Base-by-base conservation (phyloP, 2,113 vertebrate genomes). In the Corvus moneduloides region DNA sequence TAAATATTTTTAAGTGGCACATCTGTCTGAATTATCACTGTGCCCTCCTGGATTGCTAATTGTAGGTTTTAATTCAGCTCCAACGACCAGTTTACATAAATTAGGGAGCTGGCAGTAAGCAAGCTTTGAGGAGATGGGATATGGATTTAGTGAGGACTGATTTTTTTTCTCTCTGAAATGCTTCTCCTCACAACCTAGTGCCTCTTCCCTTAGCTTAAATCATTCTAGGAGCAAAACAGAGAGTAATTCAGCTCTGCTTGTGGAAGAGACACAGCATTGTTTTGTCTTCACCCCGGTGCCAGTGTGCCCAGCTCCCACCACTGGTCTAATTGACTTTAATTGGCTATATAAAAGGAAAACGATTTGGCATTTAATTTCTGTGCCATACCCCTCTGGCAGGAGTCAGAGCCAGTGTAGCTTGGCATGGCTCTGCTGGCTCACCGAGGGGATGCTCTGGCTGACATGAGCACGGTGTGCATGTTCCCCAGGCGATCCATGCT, bases 1-100 rank as follows among this genome's bases (percentile, higher is more conserved):
- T 96, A 97, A 97, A 97, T 96, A 96, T 95, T 96, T 95, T 86
- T 95, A 97, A 96, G 86, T 79, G 94, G 91, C 92, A 92, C 96
- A 96, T 95, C 97, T 97, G 96, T 95, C 95, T 97, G 95, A 95
- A 95, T 97, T 95, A 97, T 71, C 90, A 62, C 81, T 16, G 0
- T 91, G 91, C 93, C 94, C 94, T 97, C 94, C 90, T 90, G 95
- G 94, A 91, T 96, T 94, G 96, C 93, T 97, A 97, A 97, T 97
- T 97, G 94, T 96, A 71, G 96, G 96, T 90, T 97, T 97, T 96
- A 96, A 97, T 97, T 97, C 96, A 94, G 93, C 88, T 85, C 74
- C 84, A 85, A 88, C 48, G 37, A 94, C 83, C 93, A n/a, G 93
- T 95, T 97, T 97, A 95, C 95, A 94, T 95, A 95, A 97, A 97